These are phyloP conservation scores for Sebastes kiyomatsui DNA, from an alignment of 2,797 vertebrate genomes.

Conservation along the genomic window DNA sequence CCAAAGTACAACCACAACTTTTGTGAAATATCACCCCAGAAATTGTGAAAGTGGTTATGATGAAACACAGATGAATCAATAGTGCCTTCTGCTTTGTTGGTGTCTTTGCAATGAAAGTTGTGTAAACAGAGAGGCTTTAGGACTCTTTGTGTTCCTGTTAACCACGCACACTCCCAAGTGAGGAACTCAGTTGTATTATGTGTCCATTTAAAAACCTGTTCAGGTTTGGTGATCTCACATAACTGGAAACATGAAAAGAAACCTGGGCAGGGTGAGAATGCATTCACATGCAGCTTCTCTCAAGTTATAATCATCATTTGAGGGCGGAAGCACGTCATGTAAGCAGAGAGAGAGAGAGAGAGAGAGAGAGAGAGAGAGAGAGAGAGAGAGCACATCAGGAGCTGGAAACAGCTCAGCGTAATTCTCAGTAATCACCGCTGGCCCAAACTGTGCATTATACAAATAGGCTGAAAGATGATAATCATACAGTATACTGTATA, in stretches of 20 bases:
- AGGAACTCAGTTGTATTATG: conserved; percentile 50
- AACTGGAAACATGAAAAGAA: conserved; percentile 55
- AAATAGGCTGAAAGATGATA: conserved; percentile 47
- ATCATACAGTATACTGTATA: conserved; percentile 3
- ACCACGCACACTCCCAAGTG: conserved; percentile 51
- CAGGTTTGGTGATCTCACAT: conserved; percentile 33
- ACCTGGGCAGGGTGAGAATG: conserved; percentile 12
- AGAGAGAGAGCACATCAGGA: conserved; percentile 35
- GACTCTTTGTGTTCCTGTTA: conserved; percentile 12
- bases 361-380: too few species aligned
- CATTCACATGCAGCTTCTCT: conserved; percentile 18
- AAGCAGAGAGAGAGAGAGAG: conserved; percentile 30
- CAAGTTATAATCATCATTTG: conserved; percentile 34
- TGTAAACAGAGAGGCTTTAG: conserved; percentile 31
- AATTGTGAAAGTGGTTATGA: conserved; percentile 27
- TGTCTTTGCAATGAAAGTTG: conserved; percentile 19
- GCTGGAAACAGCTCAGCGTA: conserved; percentile 57
- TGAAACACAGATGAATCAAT: neutral
- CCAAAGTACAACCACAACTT: neutral
- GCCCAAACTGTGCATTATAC: conserved; percentile 47
- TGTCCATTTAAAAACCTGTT: conserved; percentile 59
- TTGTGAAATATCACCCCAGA: conserved; percentile 14
- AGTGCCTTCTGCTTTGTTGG: neutral
- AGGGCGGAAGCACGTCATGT: conserved; percentile 22
- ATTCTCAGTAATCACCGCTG: conserved; percentile 69